A percentile compares a stretch with the other conserved stretches of the same genome.
Evolutionary conservation across 2,797 vertebrate genomes (phyloP).

Genomic region (Eulemur coronatus): DNA sequence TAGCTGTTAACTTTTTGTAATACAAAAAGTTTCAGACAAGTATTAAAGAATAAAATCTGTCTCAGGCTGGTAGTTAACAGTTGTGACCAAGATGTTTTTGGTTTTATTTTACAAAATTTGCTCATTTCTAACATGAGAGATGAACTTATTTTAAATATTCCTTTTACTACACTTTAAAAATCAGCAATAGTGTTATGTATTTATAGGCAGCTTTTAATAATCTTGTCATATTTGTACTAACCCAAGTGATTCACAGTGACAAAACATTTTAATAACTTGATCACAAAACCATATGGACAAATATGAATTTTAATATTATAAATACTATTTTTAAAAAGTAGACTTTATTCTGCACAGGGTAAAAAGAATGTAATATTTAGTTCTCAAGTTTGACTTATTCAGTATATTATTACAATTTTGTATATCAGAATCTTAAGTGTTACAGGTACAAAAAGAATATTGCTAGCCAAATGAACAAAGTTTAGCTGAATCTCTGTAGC

Average conservation of each 20-base stretch:
- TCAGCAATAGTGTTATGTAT: conserved; percentile 65
- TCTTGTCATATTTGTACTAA: conserved; percentile 75
- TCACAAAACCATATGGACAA: conserved; percentile 73
- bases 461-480: conserved; percentile 84
- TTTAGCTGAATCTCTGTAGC: conserved; percentile 78
- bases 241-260: conserved; percentile 71
- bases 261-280: conserved; percentile 77
- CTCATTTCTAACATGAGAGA: conserved; percentile 73
- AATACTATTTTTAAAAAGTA: conserved; percentile 75
- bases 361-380: conserved; percentile 79
- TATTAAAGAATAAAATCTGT: conserved; percentile 69
- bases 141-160: conserved; percentile 54
- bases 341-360: conserved; percentile 74
- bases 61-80: conserved; percentile 66
- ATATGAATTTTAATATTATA: conserved; percentile 75
- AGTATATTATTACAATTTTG: conserved; percentile 78
- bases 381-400: conserved; percentile 80
- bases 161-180: conserved; percentile 64
- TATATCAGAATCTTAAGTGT: conserved; percentile 80
- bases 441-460: conserved; percentile 80
- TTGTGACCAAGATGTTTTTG: conserved; percentile 70
- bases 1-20: conserved; percentile 71
- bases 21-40: conserved; percentile 58
- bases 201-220: conserved; percentile 79
- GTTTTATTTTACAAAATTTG: conserved; percentile 74